A percentile compares a stretch with the other conserved stretches of the same genome.
Conservation (phyloP, 2,113 vertebrate species). For the Tricholaema leucomelas region DNA sequence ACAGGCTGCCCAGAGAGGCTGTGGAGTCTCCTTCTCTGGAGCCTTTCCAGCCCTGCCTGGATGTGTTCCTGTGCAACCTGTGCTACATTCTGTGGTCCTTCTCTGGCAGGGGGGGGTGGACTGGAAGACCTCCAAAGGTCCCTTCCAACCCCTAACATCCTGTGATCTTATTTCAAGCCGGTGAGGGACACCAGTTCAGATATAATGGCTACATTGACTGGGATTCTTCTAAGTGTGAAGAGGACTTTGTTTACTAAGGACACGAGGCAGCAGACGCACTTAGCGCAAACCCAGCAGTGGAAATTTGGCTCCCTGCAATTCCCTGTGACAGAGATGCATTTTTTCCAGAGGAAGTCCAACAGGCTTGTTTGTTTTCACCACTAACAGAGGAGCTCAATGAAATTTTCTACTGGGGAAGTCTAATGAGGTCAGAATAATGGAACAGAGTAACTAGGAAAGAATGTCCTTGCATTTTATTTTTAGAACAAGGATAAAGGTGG, state of each 20-base stretch:
- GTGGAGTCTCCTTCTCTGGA: too few relatives aligned
- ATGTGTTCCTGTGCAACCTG: too few relatives aligned
- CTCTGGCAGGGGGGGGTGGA: too few relatives aligned
- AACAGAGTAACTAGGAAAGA: constrained; percentile 44
- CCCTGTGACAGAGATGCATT: constrained; percentile 13
- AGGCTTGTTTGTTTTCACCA: constrained; percentile 32
- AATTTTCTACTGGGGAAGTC: constrained; percentile 46
- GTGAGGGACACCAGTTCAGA: background rate
- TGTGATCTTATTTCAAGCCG: background rate
- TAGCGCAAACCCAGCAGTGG: background rate
- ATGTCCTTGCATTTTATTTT: constrained; percentile 53
- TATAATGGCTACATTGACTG: constrained; percentile 4
- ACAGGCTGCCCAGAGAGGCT: too few relatives aligned
- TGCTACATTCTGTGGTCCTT: too few relatives aligned
- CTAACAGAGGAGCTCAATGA: constrained; percentile 24
- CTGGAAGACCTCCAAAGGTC: too few relatives aligned
- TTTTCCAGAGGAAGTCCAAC: constrained; percentile 56
- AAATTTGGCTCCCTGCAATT: constrained; percentile 36
- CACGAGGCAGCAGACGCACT: background rate
- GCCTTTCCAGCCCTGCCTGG: too few relatives aligned
- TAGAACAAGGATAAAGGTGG: constrained; percentile 60
- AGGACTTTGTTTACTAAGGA: constrained; percentile 36
- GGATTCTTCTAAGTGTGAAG: background rate
- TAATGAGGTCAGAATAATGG: constrained; percentile 56
- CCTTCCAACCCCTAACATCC: too few relatives aligned